These are phyloP conservation scores for Chorisops tibialis DNA, from an alignment of 2,888 invertebrate species.

Conservation along the genomic window DNA sequence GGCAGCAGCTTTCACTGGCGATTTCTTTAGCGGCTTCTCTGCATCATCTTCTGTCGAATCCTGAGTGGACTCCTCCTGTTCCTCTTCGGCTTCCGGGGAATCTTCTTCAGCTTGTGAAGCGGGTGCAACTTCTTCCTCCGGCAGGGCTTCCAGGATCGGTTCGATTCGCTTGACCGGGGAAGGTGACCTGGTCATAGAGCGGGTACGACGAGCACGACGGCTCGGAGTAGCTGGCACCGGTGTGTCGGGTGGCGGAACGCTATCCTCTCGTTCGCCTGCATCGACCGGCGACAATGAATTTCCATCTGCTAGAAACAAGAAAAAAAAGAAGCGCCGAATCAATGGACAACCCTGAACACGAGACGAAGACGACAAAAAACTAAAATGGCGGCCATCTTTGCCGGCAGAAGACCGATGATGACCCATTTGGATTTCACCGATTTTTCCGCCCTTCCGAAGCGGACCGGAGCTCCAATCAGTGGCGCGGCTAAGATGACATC, in stretches of 20 bases:
- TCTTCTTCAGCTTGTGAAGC: slow-evolving; percentile 29
- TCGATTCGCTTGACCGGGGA: slow-evolving; percentile 38
- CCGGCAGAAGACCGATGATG: neutral
- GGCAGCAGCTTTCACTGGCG: slow-evolving; percentile 39
- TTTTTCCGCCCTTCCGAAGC: too few species aligned
- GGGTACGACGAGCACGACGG: slow-evolving; percentile 44
- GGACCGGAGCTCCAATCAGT: neutral
- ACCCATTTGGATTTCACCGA: too few species aligned
- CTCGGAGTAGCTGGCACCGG: slow-evolving; percentile 41
- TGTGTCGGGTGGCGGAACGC: slow-evolving; percentile 22
- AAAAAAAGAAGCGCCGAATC: neutral
- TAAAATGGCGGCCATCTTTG: slow-evolving; percentile 24
- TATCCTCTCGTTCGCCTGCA: slow-evolving; percentile 16
- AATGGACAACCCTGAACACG: slow-evolving; percentile 5
- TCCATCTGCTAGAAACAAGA: neutral
- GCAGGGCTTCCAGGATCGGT: slow-evolving; percentile 40
- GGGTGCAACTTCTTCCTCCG: slow-evolving; percentile 44
- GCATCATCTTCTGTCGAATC: slow-evolving; percentile 46
- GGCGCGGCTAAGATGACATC: neutral
- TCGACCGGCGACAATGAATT: neutral
- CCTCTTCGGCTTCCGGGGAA: neutral
- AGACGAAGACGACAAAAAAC: neutral
- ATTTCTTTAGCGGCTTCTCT: slow-evolving; percentile 41
- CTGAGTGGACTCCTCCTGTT: slow-evolving; percentile 23
- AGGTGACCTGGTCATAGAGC: slow-evolving; percentile 49